Base-by-base conservation (phyloP, 2,797 vertebrate genomes). In the Gymnothorax reevesii region DNA sequence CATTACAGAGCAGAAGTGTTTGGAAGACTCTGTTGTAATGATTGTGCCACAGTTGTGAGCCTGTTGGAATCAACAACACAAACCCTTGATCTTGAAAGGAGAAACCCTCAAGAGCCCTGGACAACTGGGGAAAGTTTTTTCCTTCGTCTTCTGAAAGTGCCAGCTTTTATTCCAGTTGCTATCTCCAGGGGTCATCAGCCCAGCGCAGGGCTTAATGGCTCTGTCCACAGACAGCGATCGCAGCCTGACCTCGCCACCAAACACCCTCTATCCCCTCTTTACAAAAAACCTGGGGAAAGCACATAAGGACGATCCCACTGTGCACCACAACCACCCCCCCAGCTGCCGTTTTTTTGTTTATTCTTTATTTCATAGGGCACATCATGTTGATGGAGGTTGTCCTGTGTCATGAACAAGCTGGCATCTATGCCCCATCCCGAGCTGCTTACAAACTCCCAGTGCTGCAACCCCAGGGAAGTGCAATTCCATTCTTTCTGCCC, bases 101-200 rank as follows among this genome's bases (percentile, higher is more conserved):
- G 60, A 84, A 22, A 49, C 49, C 83, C n/a, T 49, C 22, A 69
- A 84, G 62, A 54, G 42, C 83, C 59, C 20, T 49, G 60, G 42
- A 52, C 33, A 69, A 77, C 62, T 52, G 22, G 42, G 62, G 83
- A 54, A 84, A 84, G 80, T 57, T 84, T 25, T 25, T 55, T 55
- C 55, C 55, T 80, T 80, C 27, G 4, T 80, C 17, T n/a, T 20
- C 25, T 64, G 59, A 64, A 84, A 84, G 60, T 33, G 57, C 59
- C 83, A 62, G 57, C 83, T 84, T 84, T 64, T 62, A 64, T 84
- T 84, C 33, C 83, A 22, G 27, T 52, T 33, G 57, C 82, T 83
- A 83, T 83, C 82, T 83, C 54, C 54, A 69, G 64, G 83, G 83
- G 83, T 69, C 83, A 84, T 71, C 83, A 84, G 10, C 83, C 57